Conservation (phyloP, 2,888 invertebrate genomes). For the Mylabris sibirica region DNA sequence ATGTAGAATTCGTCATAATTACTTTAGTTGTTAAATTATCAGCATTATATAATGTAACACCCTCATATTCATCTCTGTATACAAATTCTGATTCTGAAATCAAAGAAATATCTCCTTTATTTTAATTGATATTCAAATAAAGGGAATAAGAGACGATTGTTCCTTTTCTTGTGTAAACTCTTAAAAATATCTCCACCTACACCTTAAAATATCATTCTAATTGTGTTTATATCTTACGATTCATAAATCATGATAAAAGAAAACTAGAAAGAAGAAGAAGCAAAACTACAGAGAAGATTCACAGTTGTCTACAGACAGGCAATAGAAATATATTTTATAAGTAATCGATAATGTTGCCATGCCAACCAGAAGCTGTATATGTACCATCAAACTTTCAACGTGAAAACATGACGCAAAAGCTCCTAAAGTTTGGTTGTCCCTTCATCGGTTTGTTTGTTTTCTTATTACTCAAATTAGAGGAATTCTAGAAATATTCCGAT, state of each 20-base stretch:
- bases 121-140: not conserved
- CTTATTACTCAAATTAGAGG: not conserved
- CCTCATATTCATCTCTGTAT: conserved; percentile 78
- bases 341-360: conserved; percentile 45
- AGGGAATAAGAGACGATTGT: not conserved
- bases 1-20: conserved; percentile 82
- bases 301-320: not conserved
- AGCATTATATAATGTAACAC: conserved; percentile 80
- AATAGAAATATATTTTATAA: conserved; percentile 30
- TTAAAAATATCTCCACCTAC: not conserved
- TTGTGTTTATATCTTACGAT: conserved; percentile 3
- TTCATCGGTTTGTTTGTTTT: conserved; percentile 17
- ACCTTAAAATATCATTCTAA: not conserved
- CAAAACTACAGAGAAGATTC: not conserved
- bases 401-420: conserved; percentile 23
- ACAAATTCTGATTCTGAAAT: conserved; percentile 79
- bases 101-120: conserved; percentile 32
- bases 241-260: conserved; percentile 18
- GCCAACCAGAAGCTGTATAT: conserved; percentile 43
- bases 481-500: not conserved
- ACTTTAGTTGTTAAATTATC: conserved; percentile 76
- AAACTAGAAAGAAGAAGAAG: not conserved
- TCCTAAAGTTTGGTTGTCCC: conserved; percentile 7
- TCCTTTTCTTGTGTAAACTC: not conserved
- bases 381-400: conserved; percentile 30